Base-by-base conservation (phyloP, 2,888 invertebrate species). In the Iselma pallidipennis region DNA sequence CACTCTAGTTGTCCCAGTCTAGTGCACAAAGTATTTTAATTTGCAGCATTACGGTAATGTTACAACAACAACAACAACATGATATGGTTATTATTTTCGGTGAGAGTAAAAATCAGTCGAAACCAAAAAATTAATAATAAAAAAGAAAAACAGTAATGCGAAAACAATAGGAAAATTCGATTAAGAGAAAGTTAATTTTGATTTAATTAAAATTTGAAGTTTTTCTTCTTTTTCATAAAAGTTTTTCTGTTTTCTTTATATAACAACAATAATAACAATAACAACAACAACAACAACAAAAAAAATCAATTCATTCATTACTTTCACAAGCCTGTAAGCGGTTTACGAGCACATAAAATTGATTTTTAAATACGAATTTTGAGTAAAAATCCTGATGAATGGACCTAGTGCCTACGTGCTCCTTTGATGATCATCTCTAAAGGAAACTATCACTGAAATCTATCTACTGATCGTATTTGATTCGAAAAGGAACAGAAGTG, bases 401-500 rank as follows among this genome's bases (percentile, higher is more conserved):
- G 31, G n/a, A 4, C 62, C 56, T 64, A 64, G 62, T 62, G 56
- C 48, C 31, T 31, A 62, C 61, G 61, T 65, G 37, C 37, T 37
- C 16, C 10, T 37, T 37, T 37, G 7, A 37, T 16, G 16, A 0
- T 16, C 16, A 37, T 37, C 3, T 16, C 37, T n/a, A n/a, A n/a
- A n/a, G n/a, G n/a, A n/a, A n/a, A n/a, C n/a, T n/a, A n/a, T n/a
- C n/a, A n/a, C n/a, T n/a, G n/a, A n/a, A n/a, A n/a, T n/a, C n/a
- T n/a, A n/a, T n/a, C n/a, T n/a, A n/a, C n/a, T n/a, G n/a, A n/a
- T n/a, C n/a, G n/a, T n/a, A n/a, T n/a, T n/a, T n/a, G n/a, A n/a
- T n/a, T n/a, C n/a, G n/a, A 66, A 65, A 68, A 70, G 71, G 71
- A 69, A 70, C 68, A 71, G 71, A 72, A 67, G n/a, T n/a, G n/a